Conservation (phyloP, 1,140 invertebrate species). For the Leptopilina boulardi region DNA sequence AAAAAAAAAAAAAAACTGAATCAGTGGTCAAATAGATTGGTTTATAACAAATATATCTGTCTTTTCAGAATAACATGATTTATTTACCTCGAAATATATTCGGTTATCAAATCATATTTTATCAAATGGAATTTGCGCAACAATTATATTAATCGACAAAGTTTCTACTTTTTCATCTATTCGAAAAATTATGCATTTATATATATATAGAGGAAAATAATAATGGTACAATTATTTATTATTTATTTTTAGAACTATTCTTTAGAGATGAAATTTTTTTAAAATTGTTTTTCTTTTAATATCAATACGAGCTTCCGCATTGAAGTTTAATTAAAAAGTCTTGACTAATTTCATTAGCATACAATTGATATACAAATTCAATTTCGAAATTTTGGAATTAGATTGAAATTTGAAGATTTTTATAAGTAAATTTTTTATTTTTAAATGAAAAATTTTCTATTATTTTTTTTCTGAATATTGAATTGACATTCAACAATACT, state of each 20-base stretch:
- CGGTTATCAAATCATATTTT: conserved; percentile 49
- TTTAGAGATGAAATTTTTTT: too few species aligned
- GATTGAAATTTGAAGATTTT: neutral
- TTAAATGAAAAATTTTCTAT: neutral
- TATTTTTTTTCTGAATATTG: too few species aligned
- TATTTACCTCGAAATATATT: conserved; percentile 38
- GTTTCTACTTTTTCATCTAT: neutral
- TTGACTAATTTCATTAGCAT: neutral
- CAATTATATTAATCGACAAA: conserved; percentile 29
- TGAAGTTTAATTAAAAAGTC: neutral
- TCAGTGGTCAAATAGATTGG: conserved; percentile 24
- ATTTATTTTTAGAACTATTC: too few species aligned
- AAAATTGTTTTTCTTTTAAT: neutral
- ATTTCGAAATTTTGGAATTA: neutral
- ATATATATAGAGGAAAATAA: neutral
- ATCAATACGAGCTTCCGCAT: neutral
- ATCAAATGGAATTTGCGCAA: conserved; percentile 48
- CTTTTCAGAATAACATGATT: conserved; percentile 23
- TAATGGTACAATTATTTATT: too few species aligned
- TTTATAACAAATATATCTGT: conserved; percentile 41
- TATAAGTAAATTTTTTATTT: neutral
- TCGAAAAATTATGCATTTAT: neutral
- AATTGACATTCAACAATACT: too few species aligned
- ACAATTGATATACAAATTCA: neutral
- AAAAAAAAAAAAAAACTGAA: conserved; percentile 50